Conservation (phyloP, 1,140 invertebrate species). For the Sipha flava region DNA sequence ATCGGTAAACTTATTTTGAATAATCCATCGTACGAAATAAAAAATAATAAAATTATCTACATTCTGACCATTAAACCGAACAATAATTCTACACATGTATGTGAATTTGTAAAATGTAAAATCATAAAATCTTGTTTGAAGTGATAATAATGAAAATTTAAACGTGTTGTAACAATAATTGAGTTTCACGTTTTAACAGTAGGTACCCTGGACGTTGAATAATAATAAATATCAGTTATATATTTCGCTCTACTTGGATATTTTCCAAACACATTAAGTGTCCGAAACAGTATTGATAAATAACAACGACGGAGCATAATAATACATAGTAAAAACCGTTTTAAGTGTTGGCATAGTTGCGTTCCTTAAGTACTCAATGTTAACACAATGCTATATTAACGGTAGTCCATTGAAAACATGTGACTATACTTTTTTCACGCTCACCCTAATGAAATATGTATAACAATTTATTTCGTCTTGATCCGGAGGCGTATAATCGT, state of each 20-base stretch:
- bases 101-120: no score
- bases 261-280: background rate
- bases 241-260: background rate
- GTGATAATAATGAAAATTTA: no score
- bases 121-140: no score
- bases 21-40: no score
- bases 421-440: background rate
- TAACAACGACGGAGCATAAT: background rate
- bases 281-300: background rate
- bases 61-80: no score
- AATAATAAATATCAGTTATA: background rate
- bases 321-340: background rate
- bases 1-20: no score
- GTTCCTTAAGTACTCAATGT: background rate
- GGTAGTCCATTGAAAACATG: background rate
- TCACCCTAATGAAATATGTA: background rate
- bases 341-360: background rate
- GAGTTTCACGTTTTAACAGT: background rate
- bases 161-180: no score
- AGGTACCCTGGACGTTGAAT: no score
- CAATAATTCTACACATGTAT: no score
- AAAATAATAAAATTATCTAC: no score
- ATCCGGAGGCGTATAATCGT: slow-evolving; percentile 10
- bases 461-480: background rate
- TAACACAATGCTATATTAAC: background rate